Conservation (phyloP, 1,140 invertebrate species). For the Magallana ariakensis region DNA sequence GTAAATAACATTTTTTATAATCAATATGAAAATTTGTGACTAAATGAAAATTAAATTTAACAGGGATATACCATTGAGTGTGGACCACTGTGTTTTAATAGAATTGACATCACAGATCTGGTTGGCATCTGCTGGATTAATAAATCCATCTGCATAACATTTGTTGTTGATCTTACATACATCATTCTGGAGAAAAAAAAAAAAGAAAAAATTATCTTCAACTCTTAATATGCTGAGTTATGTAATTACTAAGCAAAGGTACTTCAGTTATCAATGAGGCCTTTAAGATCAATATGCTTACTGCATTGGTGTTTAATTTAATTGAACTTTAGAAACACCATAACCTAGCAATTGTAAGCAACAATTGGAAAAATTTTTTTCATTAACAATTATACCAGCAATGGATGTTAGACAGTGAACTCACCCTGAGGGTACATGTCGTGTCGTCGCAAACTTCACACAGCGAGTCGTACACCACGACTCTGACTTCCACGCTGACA, state of each 20-base stretch:
- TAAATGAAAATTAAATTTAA: not conserved
- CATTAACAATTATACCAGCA: not conserved
- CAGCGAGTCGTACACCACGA: constrained; percentile 59
- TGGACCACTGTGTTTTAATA: constrained; percentile 52
- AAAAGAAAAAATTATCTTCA: not conserved
- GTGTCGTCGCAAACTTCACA: constrained; percentile 59
- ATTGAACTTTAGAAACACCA: no score
- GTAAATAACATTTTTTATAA: no score
- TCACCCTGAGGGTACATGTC: not conserved
- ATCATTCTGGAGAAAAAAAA: constrained; percentile 57
- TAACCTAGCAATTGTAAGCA: no score
- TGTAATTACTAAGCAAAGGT: not conserved
- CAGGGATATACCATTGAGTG: constrained; percentile 58
- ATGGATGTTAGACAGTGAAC: not conserved
- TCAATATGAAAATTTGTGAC: not conserved
- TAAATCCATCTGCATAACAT: constrained; percentile 65
- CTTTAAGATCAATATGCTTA: no score
- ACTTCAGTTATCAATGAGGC: no score
- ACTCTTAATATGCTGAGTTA: not conserved
- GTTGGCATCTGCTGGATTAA: constrained; percentile 43
- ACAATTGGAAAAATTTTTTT: not conserved
- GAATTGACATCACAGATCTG: constrained; percentile 54
- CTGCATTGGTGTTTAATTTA: no score
- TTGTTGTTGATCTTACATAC: constrained; percentile 60
- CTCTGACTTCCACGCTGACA: constrained; percentile 49